Evolutionary conservation across 2,797 vertebrate species (phyloP), one percentile per base, ranked within the genome.

Genomic region (Dromococcyx pavoninus): DNA sequence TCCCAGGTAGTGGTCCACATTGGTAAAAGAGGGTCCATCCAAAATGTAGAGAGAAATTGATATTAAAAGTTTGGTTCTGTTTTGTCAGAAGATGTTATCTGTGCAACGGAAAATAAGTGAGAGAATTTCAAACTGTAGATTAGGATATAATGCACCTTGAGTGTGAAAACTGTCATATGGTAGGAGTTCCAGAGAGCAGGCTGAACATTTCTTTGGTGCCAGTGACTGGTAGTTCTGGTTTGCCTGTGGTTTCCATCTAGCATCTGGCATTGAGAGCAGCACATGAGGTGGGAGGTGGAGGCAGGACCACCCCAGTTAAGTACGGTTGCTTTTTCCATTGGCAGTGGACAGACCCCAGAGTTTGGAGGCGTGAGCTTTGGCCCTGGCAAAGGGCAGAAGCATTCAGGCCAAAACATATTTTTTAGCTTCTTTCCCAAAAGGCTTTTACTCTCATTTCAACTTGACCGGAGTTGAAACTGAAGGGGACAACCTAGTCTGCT

Each of bases 331-430:
- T 92, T 92, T 87, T 43, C 54, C 61, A 73, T 83, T 80, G n/a
- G 9, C 39, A 5, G 64, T 88, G 66, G 50, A 72, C 54, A 53
- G 61, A 60, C 23, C 33, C 25, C 71, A 58, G 64, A 58, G 67
- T 86, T 58, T 1, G 11, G 60, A 84, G 88, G n/a, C 0, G 0
- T 73, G 64, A 62, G 64, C 56, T 88, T 93, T 51, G 39, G 62
- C 61, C 17, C 41, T 66, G 32, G 67, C 61, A 75, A 75, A 84
- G 17, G 5, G 25, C 18, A 66, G 48, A 56, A 70, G 32, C 50
- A 86, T 86, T 83, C 65, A 93, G 48, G 84, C 72, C 76, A 83
- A 89, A 86, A 32, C 16, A 78, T 70, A 23, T 91, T 85, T 84
- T 90, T 48, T 25, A 88, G 25, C 66, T 65, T 88, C 27, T 51